These are phyloP conservation scores for Siniperca undulata DNA, from an alignment of 2,797 vertebrate species.

Conservation along the genomic window DNA sequence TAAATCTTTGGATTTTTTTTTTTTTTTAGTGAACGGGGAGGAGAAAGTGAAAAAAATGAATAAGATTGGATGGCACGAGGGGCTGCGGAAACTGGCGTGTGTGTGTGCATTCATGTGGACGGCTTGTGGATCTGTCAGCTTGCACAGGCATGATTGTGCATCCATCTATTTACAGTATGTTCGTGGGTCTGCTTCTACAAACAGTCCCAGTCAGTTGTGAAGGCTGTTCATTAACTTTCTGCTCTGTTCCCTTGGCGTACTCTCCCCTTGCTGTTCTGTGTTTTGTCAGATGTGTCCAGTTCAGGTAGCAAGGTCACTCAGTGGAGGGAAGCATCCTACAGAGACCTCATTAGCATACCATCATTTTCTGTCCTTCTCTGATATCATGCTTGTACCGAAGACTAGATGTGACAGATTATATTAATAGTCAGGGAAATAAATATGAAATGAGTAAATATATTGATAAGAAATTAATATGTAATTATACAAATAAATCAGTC, in stretches of 20 bases:
- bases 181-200: conserved; percentile 17
- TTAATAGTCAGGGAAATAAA: neutral
- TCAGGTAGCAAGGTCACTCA: conserved; percentile 64
- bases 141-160: neutral
- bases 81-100: neutral
- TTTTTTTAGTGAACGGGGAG: neutral
- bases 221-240: conserved; percentile 62
- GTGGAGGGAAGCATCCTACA: conserved; percentile 40
- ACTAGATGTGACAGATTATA: neutral
- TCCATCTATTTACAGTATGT: conserved; percentile 27
- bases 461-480: neutral
- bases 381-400: neutral
- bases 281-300: conserved; percentile 43
- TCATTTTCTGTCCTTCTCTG: conserved; percentile 18
- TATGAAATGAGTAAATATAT: neutral
- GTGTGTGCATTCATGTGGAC: neutral
- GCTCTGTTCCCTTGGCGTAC: conserved; percentile 18
- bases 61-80: neutral
- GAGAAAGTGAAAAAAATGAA: conserved; percentile 34
- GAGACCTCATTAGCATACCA: conserved; percentile 61
- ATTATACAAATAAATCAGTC: neutral
- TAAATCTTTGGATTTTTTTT: conserved; percentile 55
- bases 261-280: conserved; percentile 7
- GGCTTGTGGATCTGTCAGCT: conserved; percentile 20
- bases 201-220: conserved; percentile 37